Conservation (phyloP, 2,888 invertebrate species). For the Alitta virens region DNA sequence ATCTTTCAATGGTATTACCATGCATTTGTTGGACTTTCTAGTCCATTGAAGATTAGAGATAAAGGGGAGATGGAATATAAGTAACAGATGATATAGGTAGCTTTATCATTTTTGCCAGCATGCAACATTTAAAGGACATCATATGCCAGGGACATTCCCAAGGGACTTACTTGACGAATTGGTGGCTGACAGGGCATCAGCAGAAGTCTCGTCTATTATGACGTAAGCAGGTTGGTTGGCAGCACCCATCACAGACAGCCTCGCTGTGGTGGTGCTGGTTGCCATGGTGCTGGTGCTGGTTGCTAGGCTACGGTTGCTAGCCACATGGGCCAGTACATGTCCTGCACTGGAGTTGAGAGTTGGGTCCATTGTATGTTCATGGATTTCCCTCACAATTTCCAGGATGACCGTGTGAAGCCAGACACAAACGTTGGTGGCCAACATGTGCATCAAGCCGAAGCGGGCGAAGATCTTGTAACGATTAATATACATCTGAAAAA, state of each 20-base stretch:
- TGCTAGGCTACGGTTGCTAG: not conserved
- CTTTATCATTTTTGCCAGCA: too few species aligned
- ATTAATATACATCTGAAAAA: constrained; percentile 84
- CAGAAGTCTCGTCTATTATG: constrained; percentile 1
- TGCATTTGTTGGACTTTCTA: too few species aligned
- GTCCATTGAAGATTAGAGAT: too few species aligned
- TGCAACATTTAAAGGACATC: too few species aligned
- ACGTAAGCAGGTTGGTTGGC: constrained; percentile 1
- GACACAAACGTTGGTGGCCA: constrained; percentile 94
- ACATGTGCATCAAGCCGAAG: constrained; percentile 96
- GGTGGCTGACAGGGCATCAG: too few species aligned
- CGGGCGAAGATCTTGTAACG: constrained; percentile 94
- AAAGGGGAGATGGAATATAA: too few species aligned
- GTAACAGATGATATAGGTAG: too few species aligned
- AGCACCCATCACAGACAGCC: not conserved
- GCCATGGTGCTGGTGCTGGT: not conserved
- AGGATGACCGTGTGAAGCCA: constrained; percentile 94
- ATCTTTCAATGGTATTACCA: too few species aligned
- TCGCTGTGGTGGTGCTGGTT: not conserved
- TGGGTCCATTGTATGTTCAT: constrained; percentile 36
- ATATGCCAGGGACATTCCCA: too few species aligned
- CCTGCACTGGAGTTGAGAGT: not conserved
- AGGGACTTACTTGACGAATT: too few species aligned
- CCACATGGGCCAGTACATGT: not conserved
- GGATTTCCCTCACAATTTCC: constrained; percentile 85